Evolutionary conservation across 1,140 invertebrate genomes (phyloP).

Genomic region (Dendroctonus valens): DNA sequence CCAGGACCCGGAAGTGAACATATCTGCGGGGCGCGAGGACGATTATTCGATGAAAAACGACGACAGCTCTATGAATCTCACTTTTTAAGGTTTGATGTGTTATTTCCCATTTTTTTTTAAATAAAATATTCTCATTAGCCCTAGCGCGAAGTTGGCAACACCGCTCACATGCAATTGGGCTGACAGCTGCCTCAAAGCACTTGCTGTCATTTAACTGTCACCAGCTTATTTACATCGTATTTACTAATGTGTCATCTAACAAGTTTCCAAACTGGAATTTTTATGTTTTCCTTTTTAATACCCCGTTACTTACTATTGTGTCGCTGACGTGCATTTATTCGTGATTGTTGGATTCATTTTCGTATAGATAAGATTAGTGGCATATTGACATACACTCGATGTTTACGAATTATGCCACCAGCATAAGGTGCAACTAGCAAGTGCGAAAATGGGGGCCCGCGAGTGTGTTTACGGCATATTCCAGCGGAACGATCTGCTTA

Average conservation of each 20-base stretch:
- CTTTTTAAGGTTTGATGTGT: too few species aligned
- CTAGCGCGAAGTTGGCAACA: too few species aligned
- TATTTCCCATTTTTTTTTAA: too few species aligned
- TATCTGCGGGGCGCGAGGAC: too few species aligned
- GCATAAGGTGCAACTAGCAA: conserved; percentile 5
- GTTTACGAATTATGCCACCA: conserved; percentile 25
- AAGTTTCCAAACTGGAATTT: conserved; percentile 18
- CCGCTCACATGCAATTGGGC: too few species aligned
- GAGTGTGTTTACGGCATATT: conserved; percentile 43
- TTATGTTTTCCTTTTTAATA: conserved; percentile 27
- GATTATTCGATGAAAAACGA: too few species aligned
- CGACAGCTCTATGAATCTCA: too few species aligned
- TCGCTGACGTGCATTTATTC: conserved; percentile 2
- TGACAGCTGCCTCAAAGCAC: too few species aligned
- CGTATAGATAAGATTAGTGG: conserved; percentile 1
- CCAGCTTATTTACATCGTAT: too few species aligned
- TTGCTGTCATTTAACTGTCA: too few species aligned
- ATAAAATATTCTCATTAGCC: too few species aligned
- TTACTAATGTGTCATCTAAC: conserved; percentile 13
- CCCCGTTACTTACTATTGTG: not conserved
- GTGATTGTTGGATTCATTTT: conserved; percentile 3
- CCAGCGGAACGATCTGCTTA: conserved; percentile 39
- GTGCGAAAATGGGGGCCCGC: conserved; percentile 39
- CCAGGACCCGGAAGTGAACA: too few species aligned
- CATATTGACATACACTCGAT: conserved; percentile 1